These are phyloP conservation scores for Mus spicilegus DNA, from an alignment of 2,113 vertebrate species.

Conservation along the genomic window DNA sequence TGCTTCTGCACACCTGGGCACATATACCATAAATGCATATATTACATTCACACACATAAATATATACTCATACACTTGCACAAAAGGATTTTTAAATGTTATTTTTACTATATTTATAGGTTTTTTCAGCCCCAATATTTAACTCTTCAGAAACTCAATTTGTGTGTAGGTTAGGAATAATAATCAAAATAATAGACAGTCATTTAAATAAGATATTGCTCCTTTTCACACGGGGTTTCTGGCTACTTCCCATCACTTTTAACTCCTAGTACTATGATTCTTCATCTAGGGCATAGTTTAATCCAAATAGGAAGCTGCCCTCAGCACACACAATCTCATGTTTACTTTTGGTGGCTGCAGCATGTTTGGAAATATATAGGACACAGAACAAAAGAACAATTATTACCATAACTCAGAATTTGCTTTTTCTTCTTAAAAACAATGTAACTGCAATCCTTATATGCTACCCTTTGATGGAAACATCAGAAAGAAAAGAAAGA, in stretches of 20 bases:
- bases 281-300: neutral
- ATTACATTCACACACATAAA: neutral
- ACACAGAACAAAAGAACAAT: neutral
- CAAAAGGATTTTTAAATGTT: neutral
- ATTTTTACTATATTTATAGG: neutral
- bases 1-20: neutral
- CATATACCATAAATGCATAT: no score
- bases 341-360: neutral
- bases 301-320: neutral
- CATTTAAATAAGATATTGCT: no score
- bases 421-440: conserved; percentile 9
- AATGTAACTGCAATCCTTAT: conserved; percentile 14
- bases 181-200: no score
- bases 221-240: neutral
- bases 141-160: neutral
- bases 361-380: neutral
- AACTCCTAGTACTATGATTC: neutral
- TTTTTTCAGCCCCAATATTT: neutral
- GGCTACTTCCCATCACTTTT: neutral
- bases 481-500: conserved; percentile 55
- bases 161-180: no score
- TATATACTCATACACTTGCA: neutral
- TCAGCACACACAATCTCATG: neutral
- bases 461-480: conserved; percentile 19
- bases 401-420: neutral